Conservation (phyloP, 2,888 invertebrate species). For the Mythimna pallens region DNA sequence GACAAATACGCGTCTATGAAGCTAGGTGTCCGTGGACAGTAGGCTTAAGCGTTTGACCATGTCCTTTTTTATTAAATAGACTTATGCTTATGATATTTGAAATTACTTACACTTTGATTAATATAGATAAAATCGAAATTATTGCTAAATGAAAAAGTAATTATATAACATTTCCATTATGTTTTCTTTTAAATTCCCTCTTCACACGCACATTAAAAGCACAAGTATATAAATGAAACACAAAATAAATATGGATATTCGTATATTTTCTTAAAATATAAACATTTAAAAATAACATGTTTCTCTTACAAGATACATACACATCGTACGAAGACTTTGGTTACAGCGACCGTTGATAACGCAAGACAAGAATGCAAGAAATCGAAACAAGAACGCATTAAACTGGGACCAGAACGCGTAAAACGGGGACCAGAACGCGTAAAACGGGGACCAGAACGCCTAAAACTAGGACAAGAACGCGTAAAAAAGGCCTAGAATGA, state of each 20-base stretch:
- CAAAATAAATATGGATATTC: constrained; percentile 53
- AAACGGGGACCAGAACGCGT: not conserved
- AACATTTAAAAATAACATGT: constrained; percentile 63
- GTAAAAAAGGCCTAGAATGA: too few species aligned
- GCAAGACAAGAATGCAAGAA: constrained; percentile 40
- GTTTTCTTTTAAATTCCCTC: too few species aligned
- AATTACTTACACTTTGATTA: too few species aligned
- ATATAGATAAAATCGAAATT: too few species aligned
- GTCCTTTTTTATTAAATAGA: too few species aligned
- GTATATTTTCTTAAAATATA: constrained; percentile 67
- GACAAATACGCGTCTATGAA: too few species aligned
- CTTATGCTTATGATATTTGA: not conserved
- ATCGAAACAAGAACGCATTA: not conserved
- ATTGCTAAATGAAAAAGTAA: too few species aligned
- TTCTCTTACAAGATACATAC: constrained; percentile 53
- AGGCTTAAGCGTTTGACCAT: too few species aligned
- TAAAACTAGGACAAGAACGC: not conserved
- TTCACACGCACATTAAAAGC: not conserved
- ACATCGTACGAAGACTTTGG: constrained; percentile 54
- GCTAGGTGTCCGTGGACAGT: too few species aligned
- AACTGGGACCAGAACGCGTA: not conserved
- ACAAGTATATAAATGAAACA: constrained; percentile 38
- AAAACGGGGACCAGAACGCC: not conserved
- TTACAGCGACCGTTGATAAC: constrained; percentile 29
- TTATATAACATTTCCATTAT: too few species aligned